A percentile compares a stretch with the other conserved stretches of the same genome.
These are phyloP conservation scores for Leiothrix lutea DNA, from an alignment of 2,113 vertebrate genomes.

Conservation along the genomic window DNA sequence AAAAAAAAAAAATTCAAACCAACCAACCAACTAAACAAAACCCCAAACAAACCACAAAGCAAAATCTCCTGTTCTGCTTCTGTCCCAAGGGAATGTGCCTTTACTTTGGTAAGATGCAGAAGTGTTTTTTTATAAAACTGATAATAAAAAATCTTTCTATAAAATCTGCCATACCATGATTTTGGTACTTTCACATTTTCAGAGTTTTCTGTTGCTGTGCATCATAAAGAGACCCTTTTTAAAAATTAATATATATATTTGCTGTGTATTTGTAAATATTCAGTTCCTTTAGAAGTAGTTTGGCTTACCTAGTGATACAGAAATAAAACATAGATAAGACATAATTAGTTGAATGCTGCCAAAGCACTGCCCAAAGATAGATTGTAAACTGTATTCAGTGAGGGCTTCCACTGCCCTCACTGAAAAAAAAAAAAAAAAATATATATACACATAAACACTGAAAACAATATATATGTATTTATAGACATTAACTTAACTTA, in stretches of 20 bases:
- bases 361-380: not conserved
- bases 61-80: not conserved
- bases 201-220: not conserved
- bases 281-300: slow-evolving; percentile 45
- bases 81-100: not conserved
- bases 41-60: not conserved
- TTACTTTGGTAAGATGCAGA: not conserved
- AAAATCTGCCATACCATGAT: not conserved
- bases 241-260: not conserved
- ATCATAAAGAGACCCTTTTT: not conserved
- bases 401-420: not conserved
- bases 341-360: slow-evolving; percentile 35
- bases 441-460: too few relatives aligned
- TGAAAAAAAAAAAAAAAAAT: too few relatives aligned
- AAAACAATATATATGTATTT: not conserved
- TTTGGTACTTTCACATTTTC: not conserved
- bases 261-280: not conserved
- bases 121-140: not conserved
- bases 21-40: not conserved
- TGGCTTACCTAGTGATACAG: slow-evolving; percentile 13
- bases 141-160: not conserved
- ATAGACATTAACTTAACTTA: not conserved
- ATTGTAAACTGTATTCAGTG: not conserved
- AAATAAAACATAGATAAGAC: slow-evolving; percentile 22
- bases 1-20: not conserved